Percentiles rank a stretch among this genome's conserved stretches.
Conservation (phyloP, 1,140 invertebrate species). For the Pinna nobilis region DNA sequence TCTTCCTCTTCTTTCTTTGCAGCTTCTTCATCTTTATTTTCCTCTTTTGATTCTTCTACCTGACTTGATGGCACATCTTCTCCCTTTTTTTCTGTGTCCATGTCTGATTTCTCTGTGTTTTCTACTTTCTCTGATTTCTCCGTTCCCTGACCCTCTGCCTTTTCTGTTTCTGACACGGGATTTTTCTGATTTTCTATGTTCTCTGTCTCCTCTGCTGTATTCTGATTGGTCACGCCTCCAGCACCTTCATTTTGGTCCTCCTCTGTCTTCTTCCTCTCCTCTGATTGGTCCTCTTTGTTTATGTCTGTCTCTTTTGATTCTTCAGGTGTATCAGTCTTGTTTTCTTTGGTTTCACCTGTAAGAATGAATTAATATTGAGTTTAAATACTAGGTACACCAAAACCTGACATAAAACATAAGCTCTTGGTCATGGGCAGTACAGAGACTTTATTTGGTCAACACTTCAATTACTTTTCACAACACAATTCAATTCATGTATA, state of each 20-base stretch:
- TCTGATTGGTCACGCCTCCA: neutral
- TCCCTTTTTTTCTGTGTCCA: neutral
- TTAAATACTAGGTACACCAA: no score
- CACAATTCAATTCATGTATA: no score
- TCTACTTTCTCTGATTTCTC: constrained; percentile 3
- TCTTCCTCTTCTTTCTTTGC: constrained; percentile 1
- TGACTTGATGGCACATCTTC: neutral
- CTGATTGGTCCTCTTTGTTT: constrained; percentile 5
- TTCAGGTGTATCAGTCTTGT: neutral
- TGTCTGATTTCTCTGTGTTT: neutral
- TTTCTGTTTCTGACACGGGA: constrained; percentile 8
- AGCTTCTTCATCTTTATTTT: neutral
- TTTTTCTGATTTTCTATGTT: neutral
- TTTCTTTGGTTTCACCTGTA: no score
- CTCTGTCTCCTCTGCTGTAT: neutral
- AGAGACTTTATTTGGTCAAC: no score
- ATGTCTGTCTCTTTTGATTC: neutral
- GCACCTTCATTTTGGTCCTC: neutral
- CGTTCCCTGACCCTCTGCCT: neutral
- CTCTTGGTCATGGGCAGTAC: no score
- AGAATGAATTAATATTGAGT: no score
- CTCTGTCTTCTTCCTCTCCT: neutral
- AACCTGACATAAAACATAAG: no score
- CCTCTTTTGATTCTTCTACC: neutral
- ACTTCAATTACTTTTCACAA: no score